Percentiles rank a stretch among this genome's conserved stretches.
Evolutionary conservation across 92 coral and sea anemone species (phyloP).

Genomic region (Meandrina meandrites): DNA sequence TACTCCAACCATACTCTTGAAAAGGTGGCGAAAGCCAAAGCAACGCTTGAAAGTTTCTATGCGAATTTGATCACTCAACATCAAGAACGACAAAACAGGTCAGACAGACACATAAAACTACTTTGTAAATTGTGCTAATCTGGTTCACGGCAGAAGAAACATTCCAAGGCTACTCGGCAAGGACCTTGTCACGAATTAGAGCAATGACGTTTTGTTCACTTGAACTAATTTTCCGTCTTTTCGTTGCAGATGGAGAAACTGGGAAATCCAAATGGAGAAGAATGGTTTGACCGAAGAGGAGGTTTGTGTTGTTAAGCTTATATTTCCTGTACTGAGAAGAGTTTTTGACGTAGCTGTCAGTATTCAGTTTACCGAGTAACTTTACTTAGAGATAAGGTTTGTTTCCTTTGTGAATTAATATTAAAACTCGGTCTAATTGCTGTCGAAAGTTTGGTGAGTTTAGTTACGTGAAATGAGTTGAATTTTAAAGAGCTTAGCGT

Average conservation of each 20-base stretch:
- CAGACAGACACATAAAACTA: background rate
- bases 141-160: background rate
- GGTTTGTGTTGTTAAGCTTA: conserved; percentile 41
- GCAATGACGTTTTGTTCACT: background rate
- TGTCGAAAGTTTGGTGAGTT: background rate
- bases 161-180: background rate
- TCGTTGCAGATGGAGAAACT: conserved; percentile 69
- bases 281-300: conserved; percentile 85
- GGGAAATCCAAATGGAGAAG: conserved; percentile 88
- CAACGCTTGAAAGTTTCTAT: conserved; percentile 92
- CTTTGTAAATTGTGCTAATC: background rate
- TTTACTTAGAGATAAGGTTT: background rate
- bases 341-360: background rate
- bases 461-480: background rate
- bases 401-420: background rate
- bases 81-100: conserved; percentile 93
- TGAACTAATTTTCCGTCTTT: background rate
- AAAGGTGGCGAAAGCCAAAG: conserved; percentile 96
- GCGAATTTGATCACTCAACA: conserved; percentile 90
- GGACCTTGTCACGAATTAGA: background rate
- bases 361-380: background rate
- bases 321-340: background rate
- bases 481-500: background rate
- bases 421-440: background rate
- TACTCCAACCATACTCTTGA: conserved; percentile 97